Conservation (phyloP, 2,113 vertebrate species). For the Arothron firmamentum region DNA sequence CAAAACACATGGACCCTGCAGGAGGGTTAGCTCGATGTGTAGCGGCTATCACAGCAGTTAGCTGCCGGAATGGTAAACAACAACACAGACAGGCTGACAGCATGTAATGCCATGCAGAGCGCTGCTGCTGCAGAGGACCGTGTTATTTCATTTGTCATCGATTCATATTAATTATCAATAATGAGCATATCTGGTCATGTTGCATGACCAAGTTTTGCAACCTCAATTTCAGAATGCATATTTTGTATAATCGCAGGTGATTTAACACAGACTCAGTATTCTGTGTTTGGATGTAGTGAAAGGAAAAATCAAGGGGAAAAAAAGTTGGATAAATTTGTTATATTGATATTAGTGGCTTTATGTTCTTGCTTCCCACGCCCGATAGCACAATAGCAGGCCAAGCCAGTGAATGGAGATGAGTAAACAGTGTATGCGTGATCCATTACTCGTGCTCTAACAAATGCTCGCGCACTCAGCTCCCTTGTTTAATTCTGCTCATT, state of each 20-base stretch:
- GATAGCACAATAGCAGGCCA: conserved; percentile 43
- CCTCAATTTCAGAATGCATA: too few species aligned
- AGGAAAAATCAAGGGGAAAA: too few species aligned
- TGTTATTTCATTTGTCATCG: too few species aligned
- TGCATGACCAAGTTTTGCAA: too few species aligned
- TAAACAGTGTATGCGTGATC: conserved; percentile 70
- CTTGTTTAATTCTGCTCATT: conserved; percentile 78
- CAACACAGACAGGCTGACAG: conserved; percentile 2
- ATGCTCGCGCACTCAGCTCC: conserved; percentile 64
- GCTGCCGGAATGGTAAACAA: conserved; percentile 4
- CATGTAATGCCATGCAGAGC: too few species aligned
- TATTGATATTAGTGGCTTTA: background rate
- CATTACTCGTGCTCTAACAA: conserved; percentile 75
- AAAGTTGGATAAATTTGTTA: background rate
- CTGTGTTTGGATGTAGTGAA: too few species aligned
- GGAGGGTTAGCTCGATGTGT: conserved; percentile 29
- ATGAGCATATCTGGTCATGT: too few species aligned
- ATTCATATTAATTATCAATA: too few species aligned
- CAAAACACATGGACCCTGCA: conserved; percentile 28
- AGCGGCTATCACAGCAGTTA: conserved; percentile 9
- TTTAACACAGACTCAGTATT: too few species aligned
- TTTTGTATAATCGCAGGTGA: too few species aligned
- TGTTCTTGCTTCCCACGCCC: conserved; percentile 23
- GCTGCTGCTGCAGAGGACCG: too few species aligned
- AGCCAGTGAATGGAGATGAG: conserved; percentile 46